These are phyloP conservation scores for Phacellophora camtschatica DNA, from an alignment of 30 jellyfish, hydroid and myxozoan genomes.

Conservation along the genomic window DNA sequence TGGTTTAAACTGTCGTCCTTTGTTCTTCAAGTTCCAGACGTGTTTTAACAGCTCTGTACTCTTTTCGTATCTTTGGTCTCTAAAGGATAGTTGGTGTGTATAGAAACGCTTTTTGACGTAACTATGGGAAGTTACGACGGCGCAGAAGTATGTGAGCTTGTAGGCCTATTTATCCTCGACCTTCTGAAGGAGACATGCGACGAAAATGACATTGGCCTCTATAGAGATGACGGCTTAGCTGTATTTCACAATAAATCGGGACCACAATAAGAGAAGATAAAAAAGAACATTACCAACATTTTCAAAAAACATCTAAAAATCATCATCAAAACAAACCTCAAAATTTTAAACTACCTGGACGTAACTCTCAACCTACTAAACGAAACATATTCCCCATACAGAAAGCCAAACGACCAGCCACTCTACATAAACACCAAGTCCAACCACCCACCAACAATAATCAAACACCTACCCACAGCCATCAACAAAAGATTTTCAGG, in stretches of 20 bases:
- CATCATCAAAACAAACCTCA: not conserved
- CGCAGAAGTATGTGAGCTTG: conserved; percentile 53
- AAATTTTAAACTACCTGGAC: not conserved
- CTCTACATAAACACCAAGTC: too few relatives aligned
- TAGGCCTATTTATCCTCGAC: conserved; percentile 47
- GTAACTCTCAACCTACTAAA: not conserved
- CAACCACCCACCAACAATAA: too few relatives aligned
- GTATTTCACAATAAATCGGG: conserved; percentile 54
- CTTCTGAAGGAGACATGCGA: not conserved
- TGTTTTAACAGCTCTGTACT: too few relatives aligned
- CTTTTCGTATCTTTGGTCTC: too few relatives aligned
- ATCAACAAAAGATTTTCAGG: too few relatives aligned
- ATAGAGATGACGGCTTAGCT: conserved; percentile 65
- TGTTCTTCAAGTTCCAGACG: too few relatives aligned
- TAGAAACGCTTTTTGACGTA: too few relatives aligned
- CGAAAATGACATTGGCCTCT: too few relatives aligned
- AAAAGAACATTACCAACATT: conserved; percentile 1
- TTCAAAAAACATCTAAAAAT: not conserved
- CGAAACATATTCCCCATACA: not conserved
- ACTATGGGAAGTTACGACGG: conserved; percentile 44
- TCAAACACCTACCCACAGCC: too few relatives aligned
- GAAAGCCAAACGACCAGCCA: too few relatives aligned
- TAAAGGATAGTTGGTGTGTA: too few relatives aligned
- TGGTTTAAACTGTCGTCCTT: too few relatives aligned
- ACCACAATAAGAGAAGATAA: conserved; percentile 67